phyloP scores from a whole-genome alignment of 2,113 vertebrate genomes.

The Campylomormyrus tamandua region DNA sequence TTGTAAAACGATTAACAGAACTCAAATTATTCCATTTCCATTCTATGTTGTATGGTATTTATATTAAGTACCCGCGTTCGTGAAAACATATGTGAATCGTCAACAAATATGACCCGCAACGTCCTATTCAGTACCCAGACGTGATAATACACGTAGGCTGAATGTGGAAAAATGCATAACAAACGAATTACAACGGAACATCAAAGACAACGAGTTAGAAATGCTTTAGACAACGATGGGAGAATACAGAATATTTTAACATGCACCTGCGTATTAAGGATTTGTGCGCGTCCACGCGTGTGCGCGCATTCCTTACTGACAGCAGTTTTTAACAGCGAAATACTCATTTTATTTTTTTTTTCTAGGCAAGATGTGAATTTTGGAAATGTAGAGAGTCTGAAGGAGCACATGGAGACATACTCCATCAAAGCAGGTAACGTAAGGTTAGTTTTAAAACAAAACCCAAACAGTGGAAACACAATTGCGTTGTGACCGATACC shows the following conservation, averaged over 20 bases:
- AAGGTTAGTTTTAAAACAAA: neutral
- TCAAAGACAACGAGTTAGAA: neutral
- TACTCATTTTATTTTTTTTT: constrained; percentile 32
- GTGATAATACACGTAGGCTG: neutral
- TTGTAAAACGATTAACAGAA: neutral
- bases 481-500: neutral
- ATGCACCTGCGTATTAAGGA: neutral
- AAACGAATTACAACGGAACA: neutral
- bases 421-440: constrained; percentile 75
- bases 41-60: neutral
- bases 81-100: neutral
- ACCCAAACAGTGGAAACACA: neutral
- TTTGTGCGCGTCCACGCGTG: neutral
- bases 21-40: neutral
- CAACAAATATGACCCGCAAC: neutral
- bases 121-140: neutral
- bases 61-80: neutral
- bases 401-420: constrained; percentile 70
- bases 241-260: neutral
- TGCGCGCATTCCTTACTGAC: neutral
- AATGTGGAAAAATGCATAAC: neutral
- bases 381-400: constrained; percentile 67
- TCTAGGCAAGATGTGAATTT: constrained; percentile 55
- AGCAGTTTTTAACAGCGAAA: neutral
- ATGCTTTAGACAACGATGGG: neutral